Percentiles rank a stretch among this genome's conserved stretches.
Conservation (phyloP, 2,113 vertebrate genomes). For the Tetrao urogallus region DNA sequence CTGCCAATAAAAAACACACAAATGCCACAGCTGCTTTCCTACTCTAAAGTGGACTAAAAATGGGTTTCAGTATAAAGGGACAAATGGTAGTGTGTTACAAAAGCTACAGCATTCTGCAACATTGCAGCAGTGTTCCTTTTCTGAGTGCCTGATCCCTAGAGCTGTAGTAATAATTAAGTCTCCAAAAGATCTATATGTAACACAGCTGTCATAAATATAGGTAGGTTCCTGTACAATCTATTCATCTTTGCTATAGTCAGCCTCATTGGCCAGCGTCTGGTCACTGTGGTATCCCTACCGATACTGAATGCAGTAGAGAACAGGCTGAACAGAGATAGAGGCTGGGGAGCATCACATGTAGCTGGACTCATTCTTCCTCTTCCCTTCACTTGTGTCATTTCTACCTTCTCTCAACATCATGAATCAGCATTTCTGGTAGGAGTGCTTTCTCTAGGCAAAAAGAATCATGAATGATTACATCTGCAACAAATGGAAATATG, state of each 20-base stretch:
- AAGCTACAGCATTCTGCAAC: background rate
- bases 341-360: background rate
- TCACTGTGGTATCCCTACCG: background rate
- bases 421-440: background rate
- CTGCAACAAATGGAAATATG: background rate
- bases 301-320: background rate
- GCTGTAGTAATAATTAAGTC: background rate
- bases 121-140: background rate
- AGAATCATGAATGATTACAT: background rate
- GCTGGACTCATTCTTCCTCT: background rate
- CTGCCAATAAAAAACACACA: slow-evolving; percentile 19
- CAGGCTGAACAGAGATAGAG: background rate
- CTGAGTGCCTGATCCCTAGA: background rate
- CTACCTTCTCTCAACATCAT: background rate
- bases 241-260: background rate
- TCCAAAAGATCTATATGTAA: background rate
- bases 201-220: background rate
- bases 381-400: background rate
- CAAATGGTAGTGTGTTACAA: background rate
- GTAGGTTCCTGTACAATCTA: background rate
- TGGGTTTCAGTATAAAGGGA: background rate
- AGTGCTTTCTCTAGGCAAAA: background rate
- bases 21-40: slow-evolving; percentile 28
- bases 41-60: background rate
- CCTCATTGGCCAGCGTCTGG: background rate